Evolutionary conservation across 2,113 vertebrate species (phyloP), one percentile per base, ranked within the genome.

Genomic region (Podarcis cretensis): DNA sequence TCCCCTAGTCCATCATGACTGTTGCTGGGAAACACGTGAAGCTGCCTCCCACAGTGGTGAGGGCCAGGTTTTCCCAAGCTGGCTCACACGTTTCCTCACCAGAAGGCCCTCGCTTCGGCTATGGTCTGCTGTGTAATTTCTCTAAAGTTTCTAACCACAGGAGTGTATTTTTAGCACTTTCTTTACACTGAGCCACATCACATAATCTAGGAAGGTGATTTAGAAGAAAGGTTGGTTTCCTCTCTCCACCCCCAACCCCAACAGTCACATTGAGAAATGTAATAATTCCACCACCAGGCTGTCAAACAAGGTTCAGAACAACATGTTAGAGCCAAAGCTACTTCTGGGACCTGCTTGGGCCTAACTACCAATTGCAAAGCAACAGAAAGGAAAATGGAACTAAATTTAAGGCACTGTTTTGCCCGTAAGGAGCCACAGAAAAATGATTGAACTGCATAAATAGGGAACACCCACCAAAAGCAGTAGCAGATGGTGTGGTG

Each of bases 121-220:
- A 93, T 91, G 94, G 89, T 93, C 20, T 0, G 90, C 7, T 0
- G 0, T 84, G 88, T 83, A 86, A 48, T 89, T 92, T 92, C 94
- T 94, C 88, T 84, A 73, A 85, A 90, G 90, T 90, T 90, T 88
- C 84, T 89, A 87, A 93, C 91, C 94, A 1, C 90, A 90, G 84
- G 87, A 94, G 85, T 73, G 7, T 93, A 90, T 86, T 81, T 91
- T 92, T 93, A 93, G 85, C 86, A 75, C 87, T 90, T 91, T 78
- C 83, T 84, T 94, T 88, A 90, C 85, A 7, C 89, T 90, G 66
- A 94, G 91, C 16, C 54, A 85, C 80, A 89, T 90, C 92, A 87
- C 88, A 63, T 87, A 90, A 93, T 68, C 76, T 40, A 92, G 89
- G 57, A 93, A 86, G 87, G 93, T 71, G 90, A 93, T 91, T 79